Conservation (phyloP, 2,888 invertebrate genomes). For the Ashinkailepas kermadecensis region DNA sequence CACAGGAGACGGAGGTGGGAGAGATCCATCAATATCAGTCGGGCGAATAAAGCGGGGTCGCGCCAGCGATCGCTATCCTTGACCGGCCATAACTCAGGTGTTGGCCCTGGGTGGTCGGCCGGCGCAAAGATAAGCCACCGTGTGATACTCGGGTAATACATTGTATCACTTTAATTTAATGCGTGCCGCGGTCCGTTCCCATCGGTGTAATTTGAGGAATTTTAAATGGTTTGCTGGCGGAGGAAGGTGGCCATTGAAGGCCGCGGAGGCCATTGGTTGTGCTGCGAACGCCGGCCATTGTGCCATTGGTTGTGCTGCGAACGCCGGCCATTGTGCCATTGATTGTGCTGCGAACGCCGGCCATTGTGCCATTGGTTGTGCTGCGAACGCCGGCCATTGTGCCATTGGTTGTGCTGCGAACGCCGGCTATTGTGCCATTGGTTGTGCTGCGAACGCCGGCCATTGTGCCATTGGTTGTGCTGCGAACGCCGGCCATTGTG, state of each 20-base stretch:
- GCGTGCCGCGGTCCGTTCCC: too few species aligned
- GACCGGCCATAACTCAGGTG: background rate
- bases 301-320: background rate
- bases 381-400: too few species aligned
- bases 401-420: background rate
- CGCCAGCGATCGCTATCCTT: background rate
- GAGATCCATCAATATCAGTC: background rate
- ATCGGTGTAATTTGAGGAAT: background rate
- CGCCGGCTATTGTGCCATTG: too few species aligned
- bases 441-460: background rate
- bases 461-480: background rate
- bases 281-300: background rate
- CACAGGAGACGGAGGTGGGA: background rate
- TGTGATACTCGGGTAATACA: too few species aligned
- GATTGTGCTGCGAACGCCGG: background rate
- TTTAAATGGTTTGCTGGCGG: background rate
- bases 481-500: too few species aligned
- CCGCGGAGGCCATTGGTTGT: background rate
- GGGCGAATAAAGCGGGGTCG: background rate
- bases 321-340: too few species aligned
- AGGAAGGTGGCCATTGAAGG: background rate
- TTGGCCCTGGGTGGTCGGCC: background rate
- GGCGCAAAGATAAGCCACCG: too few species aligned
- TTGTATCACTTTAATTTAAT: too few species aligned
- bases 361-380: background rate